phyloP scores from a whole-genome alignment of 1,140 invertebrate genomes.

The Ostrea edulis region DNA sequence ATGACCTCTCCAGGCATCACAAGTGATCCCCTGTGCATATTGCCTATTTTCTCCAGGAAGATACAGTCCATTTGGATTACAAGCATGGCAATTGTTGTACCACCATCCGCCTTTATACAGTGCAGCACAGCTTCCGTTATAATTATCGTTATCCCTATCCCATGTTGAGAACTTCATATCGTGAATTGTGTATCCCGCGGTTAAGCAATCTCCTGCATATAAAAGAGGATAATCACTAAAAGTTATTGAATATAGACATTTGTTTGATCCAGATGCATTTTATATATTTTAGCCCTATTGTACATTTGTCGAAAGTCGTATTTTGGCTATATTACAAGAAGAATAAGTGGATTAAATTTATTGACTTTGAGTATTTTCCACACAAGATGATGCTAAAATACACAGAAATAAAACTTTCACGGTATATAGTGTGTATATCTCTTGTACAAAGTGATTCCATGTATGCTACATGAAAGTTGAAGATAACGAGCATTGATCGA shows the following conservation, averaged over 20 bases:
- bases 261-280: too few relatives aligned
- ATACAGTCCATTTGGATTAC: constrained; percentile 1
- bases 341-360: background rate
- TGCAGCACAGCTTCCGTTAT: background rate
- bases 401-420: too few relatives aligned
- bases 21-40: background rate
- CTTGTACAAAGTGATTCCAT: too few relatives aligned
- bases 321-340: background rate
- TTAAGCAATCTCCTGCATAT: background rate
- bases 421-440: too few relatives aligned
- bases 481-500: too few relatives aligned
- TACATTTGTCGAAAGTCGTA: too few relatives aligned
- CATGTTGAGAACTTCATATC: background rate
- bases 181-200: background rate
- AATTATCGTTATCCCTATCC: background rate
- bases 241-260: background rate
- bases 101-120: background rate
- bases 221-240: background rate
- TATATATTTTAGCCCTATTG: too few relatives aligned
- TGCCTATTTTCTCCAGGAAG: background rate
- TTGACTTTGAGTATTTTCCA: too few relatives aligned
- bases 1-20: background rate
- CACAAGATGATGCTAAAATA: too few relatives aligned
- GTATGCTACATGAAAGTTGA: too few relatives aligned
- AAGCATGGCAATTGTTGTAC: background rate